phyloP scores from a whole-genome alignment of 2,888 invertebrate species.

The Pandemis heparana region DNA sequence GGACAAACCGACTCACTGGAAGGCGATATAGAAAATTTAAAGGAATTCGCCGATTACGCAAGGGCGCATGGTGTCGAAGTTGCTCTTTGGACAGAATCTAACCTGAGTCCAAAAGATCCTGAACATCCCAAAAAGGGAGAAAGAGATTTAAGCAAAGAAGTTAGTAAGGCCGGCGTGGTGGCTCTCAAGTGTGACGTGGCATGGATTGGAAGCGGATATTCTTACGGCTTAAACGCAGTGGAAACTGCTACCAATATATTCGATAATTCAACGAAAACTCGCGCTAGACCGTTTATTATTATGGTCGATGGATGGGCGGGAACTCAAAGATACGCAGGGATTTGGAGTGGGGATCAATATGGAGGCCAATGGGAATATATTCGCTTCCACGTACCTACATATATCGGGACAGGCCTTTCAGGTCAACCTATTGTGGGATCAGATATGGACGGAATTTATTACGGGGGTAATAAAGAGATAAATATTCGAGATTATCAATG shows the following conservation, averaged over 20 bases:
- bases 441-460: conserved; percentile 80
- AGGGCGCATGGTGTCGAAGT: conserved; percentile 70
- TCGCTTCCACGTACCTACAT: conserved; percentile 79
- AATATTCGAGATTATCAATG: conserved; percentile 79
- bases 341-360: conserved; percentile 79
- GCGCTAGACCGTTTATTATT: conserved; percentile 68
- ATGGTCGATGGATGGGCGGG: conserved; percentile 82
- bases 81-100: conserved; percentile 78
- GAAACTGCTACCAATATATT: conserved; percentile 71
- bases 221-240: conserved; percentile 73
- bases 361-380: conserved; percentile 82
- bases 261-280: conserved; percentile 55
- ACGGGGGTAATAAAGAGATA: conserved; percentile 65
- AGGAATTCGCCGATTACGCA: conserved; percentile 68
- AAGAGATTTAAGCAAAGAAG: conserved; percentile 74
- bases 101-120: conserved; percentile 71
- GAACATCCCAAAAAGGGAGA: conserved; percentile 76
- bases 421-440: conserved; percentile 76
- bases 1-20: conserved; percentile 75
- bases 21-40: conserved; percentile 75
- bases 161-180: conserved; percentile 67
- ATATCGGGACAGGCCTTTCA: conserved; percentile 76
- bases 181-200: conserved; percentile 81
- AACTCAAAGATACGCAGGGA: conserved; percentile 74
- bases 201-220: conserved; percentile 78